Base-by-base conservation (phyloP, 2,113 vertebrate genomes). In the Macquaria ambigua region DNA sequence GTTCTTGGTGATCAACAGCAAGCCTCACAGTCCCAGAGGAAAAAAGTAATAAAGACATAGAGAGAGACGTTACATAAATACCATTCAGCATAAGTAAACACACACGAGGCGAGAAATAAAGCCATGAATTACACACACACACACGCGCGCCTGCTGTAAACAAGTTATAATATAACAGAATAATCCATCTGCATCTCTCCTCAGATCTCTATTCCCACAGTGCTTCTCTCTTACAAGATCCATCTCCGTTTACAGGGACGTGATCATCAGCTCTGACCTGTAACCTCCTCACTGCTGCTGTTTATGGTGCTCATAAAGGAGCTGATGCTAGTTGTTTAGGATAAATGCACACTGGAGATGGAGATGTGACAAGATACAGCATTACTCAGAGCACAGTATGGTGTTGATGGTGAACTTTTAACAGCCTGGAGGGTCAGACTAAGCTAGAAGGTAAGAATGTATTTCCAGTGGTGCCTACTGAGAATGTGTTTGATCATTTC, bases 1-100 rank as follows among this genome's bases (percentile, higher is more conserved):
- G 76, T 39, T 79, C 73, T 72, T 50, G 39, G 74, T 68, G 72
- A 90, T 82, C 70, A 84, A 75, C 77, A 87, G 52, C 43, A 23
- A 67, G 64, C 31, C 68, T 67, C 37, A 23, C 55, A 64, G 64
- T 77, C 83, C 53, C 37, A 46, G 46, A 28, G 41, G 56, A 23
- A 16, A 25, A 69, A 58, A 70, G 23, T 2, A 72, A 20, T 52
- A 5, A 31, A 14, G 11, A 34, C 14, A 67, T 3, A 66, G 23
- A 68, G 18, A 63, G 23, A 50, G 46, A 64, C 6, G 62, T 88
- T 89, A 91, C 75, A 77, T 88, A 90, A 90, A 91, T 28, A 21
- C 20, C 34, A 16, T 62, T 82, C 52, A 83, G 50, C 82, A 84
- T 77, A 75, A 84, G 74, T 77, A 77, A 55, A 80, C 58, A 84